phyloP scores from a whole-genome alignment of 2,113 vertebrate species.

The Hydrolagus affinis region DNA sequence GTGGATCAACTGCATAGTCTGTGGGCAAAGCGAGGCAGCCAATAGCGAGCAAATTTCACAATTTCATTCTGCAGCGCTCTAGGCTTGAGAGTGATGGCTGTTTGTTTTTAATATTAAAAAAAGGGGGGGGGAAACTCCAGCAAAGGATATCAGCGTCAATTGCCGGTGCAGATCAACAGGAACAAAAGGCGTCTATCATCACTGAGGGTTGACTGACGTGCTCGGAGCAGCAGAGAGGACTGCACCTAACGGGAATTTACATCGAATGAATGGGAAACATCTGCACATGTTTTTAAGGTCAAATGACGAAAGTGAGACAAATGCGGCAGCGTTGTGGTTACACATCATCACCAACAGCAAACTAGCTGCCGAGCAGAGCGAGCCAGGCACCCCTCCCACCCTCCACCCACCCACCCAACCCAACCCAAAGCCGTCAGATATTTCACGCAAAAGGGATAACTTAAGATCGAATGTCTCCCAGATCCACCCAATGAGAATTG shows the following conservation, averaged over 20 bases:
- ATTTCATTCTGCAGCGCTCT: neutral
- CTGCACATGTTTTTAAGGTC: constrained; percentile 15
- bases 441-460: too few species aligned
- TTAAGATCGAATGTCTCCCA: too few species aligned
- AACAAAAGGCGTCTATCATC: neutral
- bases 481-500: too few species aligned
- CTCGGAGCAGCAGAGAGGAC: neutral
- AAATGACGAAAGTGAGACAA: neutral
- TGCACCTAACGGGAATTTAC: constrained; percentile 6
- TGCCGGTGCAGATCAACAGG: neutral
- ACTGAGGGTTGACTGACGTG: neutral
- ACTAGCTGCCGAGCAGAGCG: too few species aligned
- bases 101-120: neutral
- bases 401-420: too few species aligned
- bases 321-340: too few species aligned
- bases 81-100: neutral
- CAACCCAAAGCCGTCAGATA: too few species aligned
- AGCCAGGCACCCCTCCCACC: too few species aligned
- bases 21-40: too few species aligned
- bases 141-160: neutral
- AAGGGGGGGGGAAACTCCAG: too few species aligned
- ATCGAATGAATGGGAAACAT: constrained; percentile 15
- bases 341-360: too few species aligned
- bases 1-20: too few species aligned
- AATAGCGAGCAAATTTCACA: neutral